phyloP scores from a whole-genome alignment of 2,113 vertebrate genomes.

The Apus apus region DNA sequence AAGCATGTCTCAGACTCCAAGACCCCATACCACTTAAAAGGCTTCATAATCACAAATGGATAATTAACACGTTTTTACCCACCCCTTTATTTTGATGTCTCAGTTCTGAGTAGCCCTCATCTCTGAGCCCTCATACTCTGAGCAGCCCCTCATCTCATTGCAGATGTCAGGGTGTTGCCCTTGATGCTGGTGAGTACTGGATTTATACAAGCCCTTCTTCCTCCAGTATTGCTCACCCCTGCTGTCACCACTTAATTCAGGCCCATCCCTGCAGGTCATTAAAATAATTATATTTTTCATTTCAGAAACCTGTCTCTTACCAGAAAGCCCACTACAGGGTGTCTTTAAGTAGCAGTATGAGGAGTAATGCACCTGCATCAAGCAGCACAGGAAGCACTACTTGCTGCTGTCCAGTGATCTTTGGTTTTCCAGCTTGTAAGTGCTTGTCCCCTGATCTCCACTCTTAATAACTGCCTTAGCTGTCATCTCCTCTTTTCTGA shows the following conservation, averaged over 20 bases:
- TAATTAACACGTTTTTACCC: background rate
- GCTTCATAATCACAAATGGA: background rate
- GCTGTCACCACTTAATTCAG: background rate
- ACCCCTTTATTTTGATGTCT: background rate
- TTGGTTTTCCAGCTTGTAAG: background rate
- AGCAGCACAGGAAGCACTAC: background rate
- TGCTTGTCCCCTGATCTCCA: background rate
- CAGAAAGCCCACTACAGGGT: background rate
- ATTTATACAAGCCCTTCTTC: background rate
- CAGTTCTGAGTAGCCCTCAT: background rate
- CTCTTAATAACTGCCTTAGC: background rate
- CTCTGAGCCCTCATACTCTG: no score
- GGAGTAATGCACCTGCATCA: background rate
- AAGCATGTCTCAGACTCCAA: background rate
- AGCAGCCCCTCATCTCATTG: background rate
- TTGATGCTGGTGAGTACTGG: background rate
- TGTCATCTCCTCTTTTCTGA: background rate
- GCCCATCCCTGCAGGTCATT: background rate
- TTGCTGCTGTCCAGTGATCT: background rate
- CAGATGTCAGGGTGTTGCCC: background rate
- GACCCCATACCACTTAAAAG: background rate
- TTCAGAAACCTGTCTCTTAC: background rate
- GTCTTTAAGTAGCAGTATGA: background rate
- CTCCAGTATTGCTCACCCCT: rapidly evolving
- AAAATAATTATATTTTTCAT: background rate